Percentiles rank a stretch among this genome's conserved stretches.
Evolutionary conservation across 2,797 vertebrate species (phyloP).

Genomic region (Sebastolobus alascanus): DNA sequence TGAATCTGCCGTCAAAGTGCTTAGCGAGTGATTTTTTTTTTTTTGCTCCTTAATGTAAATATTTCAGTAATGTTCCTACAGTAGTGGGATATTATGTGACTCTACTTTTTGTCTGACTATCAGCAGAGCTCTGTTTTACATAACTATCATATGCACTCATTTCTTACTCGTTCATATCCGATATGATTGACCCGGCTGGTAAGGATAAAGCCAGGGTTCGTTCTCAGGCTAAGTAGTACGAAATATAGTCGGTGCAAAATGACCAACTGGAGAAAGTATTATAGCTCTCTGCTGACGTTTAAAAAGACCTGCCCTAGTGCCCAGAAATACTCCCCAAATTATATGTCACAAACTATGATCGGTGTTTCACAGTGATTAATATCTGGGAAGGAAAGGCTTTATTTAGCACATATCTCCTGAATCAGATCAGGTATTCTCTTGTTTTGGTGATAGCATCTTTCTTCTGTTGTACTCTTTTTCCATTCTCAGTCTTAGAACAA

Average conservation of each 20-base stretch:
- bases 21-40: slow-evolving; percentile 46
- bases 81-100: slow-evolving; percentile 31
- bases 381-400: slow-evolving; percentile 16
- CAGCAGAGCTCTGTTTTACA: slow-evolving; percentile 30
- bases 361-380: slow-evolving; percentile 10
- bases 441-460: slow-evolving; percentile 10
- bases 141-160: slow-evolving; percentile 2
- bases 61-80: slow-evolving; percentile 65
- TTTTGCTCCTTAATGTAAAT: slow-evolving; percentile 63
- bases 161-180: slow-evolving; percentile 10
- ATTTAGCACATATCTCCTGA: slow-evolving; percentile 14
- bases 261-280: not conserved
- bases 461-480: not conserved
- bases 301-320: not conserved
- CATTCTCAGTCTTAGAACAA: not conserved
- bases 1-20: slow-evolving; percentile 66
- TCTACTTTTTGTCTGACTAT: slow-evolving; percentile 46
- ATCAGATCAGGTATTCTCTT: slow-evolving; percentile 7
- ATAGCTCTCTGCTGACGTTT: not conserved
- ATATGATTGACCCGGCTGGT: slow-evolving; percentile 29
- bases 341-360: slow-evolving; percentile 5
- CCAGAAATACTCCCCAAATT: slow-evolving; percentile 4
- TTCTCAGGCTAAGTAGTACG: not conserved
- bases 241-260: not conserved
- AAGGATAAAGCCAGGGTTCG: slow-evolving; percentile 19